Conservation (phyloP, 2,113 vertebrate genomes). For the Lates calcarifer region DNA sequence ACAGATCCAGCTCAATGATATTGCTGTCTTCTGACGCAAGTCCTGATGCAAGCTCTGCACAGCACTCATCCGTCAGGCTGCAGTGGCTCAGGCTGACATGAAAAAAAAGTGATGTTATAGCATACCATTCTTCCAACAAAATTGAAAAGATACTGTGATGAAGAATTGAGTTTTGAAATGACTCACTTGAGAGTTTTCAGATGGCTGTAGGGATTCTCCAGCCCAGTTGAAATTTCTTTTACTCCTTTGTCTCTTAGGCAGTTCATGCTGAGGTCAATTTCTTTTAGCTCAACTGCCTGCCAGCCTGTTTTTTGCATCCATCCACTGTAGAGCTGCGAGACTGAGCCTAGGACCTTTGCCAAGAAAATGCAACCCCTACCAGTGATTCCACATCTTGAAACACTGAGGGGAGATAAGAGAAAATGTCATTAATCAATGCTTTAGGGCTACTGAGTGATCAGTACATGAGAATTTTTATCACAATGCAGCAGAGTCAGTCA, state of each 20-base stretch:
- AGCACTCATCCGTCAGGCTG: slow-evolving; percentile 50
- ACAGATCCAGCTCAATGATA: slow-evolving; percentile 66
- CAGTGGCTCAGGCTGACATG: slow-evolving; percentile 67
- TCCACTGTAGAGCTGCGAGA: slow-evolving; percentile 29
- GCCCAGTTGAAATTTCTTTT: slow-evolving; percentile 13
- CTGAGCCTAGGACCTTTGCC: slow-evolving; percentile 34
- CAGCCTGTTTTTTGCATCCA: background rate
- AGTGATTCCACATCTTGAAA: slow-evolving; percentile 67
- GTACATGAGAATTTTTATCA: background rate
- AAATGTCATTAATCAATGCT: background rate
- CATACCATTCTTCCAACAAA: background rate
- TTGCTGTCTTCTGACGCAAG: slow-evolving; percentile 9
- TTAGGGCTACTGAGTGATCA: background rate
- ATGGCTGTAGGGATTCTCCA: slow-evolving; percentile 50
- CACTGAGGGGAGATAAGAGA: slow-evolving; percentile 23
- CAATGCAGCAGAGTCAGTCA: background rate
- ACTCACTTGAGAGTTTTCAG: slow-evolving; percentile 57
- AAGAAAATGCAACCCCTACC: background rate
- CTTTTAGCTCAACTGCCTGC: slow-evolving; percentile 50
- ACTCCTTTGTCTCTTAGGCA: slow-evolving; percentile 48
- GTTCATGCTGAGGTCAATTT: slow-evolving; percentile 76
- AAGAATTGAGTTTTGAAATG: background rate
- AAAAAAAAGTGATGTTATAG: background rate
- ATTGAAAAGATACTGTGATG: background rate
- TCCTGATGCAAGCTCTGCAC: slow-evolving; percentile 43